Conservation (phyloP, 1,140 invertebrate species). For the Centruroides sculpturatus region DNA sequence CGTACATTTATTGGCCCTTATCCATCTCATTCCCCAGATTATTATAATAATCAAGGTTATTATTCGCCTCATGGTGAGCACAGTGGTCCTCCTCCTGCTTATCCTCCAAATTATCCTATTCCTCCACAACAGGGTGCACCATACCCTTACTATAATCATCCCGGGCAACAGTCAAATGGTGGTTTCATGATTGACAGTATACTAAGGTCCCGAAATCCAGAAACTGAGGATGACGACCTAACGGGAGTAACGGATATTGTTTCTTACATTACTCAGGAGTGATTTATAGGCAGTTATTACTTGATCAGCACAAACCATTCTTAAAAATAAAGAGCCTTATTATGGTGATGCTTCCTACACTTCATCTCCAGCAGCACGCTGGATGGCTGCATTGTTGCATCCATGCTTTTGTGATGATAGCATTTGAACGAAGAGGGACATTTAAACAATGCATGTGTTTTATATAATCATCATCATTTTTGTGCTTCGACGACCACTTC, state of each 20-base stretch:
- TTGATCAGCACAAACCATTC: no score
- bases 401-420: no score
- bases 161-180: conserved; percentile 11
- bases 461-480: no score
- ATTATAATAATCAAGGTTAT: conserved; percentile 7
- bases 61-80: conserved; percentile 9
- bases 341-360: no score
- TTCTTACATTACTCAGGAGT: conserved; percentile 12
- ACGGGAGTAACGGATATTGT: conserved; percentile 10
- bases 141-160: conserved; percentile 10
- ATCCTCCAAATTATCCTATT: conserved; percentile 10
- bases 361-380: no score
- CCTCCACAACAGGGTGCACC: conserved; percentile 7
- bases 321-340: no score
- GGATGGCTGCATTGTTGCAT: no score
- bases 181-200: conserved; percentile 21
- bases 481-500: no score
- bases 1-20: no score
- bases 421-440: no score
- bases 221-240: conserved; percentile 10
- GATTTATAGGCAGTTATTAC: no score
- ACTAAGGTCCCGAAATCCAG: conserved; percentile 5
- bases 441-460: no score
- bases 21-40: conserved; percentile 8
- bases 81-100: conserved; percentile 1